phyloP scores from a whole-genome alignment of 2,888 invertebrate genomes.

The Phengaris alcon region DNA sequence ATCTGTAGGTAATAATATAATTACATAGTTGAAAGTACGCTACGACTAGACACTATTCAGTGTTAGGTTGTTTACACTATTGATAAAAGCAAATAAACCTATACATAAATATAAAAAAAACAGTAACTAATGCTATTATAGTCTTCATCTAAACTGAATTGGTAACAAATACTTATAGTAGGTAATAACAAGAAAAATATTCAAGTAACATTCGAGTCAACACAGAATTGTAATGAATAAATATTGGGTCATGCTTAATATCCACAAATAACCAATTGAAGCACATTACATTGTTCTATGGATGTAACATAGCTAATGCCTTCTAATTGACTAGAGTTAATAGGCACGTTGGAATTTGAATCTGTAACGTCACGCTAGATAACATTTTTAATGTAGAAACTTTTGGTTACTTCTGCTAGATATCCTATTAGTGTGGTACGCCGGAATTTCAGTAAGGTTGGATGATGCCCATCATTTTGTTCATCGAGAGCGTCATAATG shows the following conservation, averaged over 20 bases:
- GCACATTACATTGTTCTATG: background rate
- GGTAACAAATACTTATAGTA: no score
- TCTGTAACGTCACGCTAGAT: background rate
- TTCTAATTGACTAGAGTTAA: conserved; percentile 21
- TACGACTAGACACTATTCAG: no score
- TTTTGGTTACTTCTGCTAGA: background rate
- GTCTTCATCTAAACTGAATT: no score
- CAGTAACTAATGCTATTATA: no score
- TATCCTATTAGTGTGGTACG: background rate
- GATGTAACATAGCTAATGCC: conserved; percentile 3
- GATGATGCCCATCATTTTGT: no score
- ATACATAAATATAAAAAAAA: no score
- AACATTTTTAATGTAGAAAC: background rate
- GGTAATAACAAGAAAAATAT: no score
- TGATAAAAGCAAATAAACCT: no score
- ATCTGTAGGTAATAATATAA: background rate
- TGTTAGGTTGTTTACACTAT: no score
- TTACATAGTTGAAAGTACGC: background rate
- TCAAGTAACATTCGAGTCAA: no score
- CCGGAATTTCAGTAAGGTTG: background rate
- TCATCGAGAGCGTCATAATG: no score
- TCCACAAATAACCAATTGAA: background rate
- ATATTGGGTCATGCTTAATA: conserved; percentile 9
- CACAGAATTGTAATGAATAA: background rate
- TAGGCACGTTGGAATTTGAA: conserved; percentile 21